phyloP scores from a whole-genome alignment of 2,888 invertebrate genomes.

The Prosopocoilus inquinatus region DNA sequence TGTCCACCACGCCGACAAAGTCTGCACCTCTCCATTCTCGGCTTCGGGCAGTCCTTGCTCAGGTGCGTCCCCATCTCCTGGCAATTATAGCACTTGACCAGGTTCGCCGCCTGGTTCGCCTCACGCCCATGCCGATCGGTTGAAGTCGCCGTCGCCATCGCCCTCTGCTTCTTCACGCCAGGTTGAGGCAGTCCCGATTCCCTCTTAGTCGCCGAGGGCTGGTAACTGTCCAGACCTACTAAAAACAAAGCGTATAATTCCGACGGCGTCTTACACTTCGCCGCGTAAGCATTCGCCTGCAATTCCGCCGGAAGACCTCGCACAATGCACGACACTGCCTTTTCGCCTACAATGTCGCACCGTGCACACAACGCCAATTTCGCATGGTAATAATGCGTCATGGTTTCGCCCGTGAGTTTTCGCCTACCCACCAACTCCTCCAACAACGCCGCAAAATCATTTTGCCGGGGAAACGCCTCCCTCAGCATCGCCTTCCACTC shows the following conservation, averaged over 20 bases:
- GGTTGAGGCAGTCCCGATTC: background rate
- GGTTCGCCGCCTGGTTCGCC: too few relatives aligned
- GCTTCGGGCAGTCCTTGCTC: slow-evolving; percentile 7
- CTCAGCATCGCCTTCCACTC: slow-evolving; percentile 27
- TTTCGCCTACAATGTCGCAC: background rate
- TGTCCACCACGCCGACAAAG: background rate
- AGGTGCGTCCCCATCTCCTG: slow-evolving; percentile 3
- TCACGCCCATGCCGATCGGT: background rate
- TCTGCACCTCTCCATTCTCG: slow-evolving; percentile 5
- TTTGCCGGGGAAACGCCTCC: slow-evolving; percentile 25
- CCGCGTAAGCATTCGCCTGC: slow-evolving; percentile 9
- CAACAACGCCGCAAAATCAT: slow-evolving; percentile 29
- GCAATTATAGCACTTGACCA: slow-evolving; percentile 4
- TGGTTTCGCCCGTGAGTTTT: slow-evolving; percentile 29
- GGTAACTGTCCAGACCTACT: background rate
- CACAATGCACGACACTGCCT: slow-evolving; percentile 11
- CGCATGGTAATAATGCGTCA: slow-evolving; percentile 35
- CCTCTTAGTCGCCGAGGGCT: background rate
- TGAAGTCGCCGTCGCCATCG: background rate
- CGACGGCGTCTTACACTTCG: background rate
- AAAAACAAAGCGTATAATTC: background rate
- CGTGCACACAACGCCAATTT: slow-evolving; percentile 26
- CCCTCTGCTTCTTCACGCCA: background rate
- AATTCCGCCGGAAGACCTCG: slow-evolving; percentile 8
- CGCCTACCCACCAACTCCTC: slow-evolving; percentile 31